Percentiles rank a stretch among this genome's conserved stretches.
Conservation (phyloP, 2,113 vertebrate species). For the Callorhinus ursinus region DNA sequence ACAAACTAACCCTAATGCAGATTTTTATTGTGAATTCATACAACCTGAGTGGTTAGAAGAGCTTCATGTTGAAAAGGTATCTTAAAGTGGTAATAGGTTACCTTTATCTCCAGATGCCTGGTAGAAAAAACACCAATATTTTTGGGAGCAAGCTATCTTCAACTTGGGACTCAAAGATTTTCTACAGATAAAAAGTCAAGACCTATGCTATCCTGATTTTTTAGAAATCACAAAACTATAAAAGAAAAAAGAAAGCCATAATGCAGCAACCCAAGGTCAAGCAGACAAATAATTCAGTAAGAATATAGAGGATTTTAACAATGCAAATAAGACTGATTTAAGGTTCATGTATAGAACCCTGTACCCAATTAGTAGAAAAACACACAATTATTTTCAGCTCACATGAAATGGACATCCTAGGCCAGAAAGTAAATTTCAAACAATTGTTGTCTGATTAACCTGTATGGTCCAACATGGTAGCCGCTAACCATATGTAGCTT, state of each 20-base stretch:
- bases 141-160: not conserved
- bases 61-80: not conserved
- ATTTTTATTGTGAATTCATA: not conserved
- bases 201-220: not conserved
- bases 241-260: not conserved
- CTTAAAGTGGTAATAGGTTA: not conserved
- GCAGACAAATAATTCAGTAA: not conserved
- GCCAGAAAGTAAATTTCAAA: constrained; percentile 21
- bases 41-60: not conserved
- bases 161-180: not conserved
- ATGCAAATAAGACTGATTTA: not conserved
- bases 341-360: not conserved
- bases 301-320: not conserved
- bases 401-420: not conserved
- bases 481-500: not conserved
- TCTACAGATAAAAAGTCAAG: not conserved
- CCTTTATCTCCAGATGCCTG: not conserved
- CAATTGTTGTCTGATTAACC: not conserved
- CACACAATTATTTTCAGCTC: constrained; percentile 34
- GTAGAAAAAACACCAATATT: not conserved
- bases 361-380: not conserved
- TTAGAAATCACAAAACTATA: not conserved
- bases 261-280: not conserved
- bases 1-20: not conserved
- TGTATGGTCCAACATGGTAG: not conserved